A percentile compares a stretch with the other conserved stretches of the same genome.
Evolutionary conservation across 2,797 vertebrate genomes (phyloP).

Genomic region (Sitta carolinensis): DNA sequence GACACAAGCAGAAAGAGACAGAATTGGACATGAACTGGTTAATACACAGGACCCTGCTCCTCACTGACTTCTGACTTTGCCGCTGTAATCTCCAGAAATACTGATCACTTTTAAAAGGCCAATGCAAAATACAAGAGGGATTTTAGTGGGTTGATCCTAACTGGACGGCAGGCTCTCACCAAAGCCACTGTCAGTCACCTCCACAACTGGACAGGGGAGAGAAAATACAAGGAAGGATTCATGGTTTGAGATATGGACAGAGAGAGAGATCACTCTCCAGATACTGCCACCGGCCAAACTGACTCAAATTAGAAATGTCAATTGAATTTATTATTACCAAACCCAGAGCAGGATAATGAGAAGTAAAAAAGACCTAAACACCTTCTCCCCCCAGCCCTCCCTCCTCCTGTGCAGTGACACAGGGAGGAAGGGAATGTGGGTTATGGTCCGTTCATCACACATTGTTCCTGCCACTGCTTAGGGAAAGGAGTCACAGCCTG

Average conservation of each 20-base stretch:
- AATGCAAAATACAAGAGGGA: neutral
- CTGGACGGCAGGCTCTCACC: neutral
- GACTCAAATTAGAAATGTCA: neutral
- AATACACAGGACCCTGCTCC: neutral
- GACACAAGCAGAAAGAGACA: neutral
- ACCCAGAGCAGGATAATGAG: neutral
- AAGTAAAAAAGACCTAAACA: neutral
- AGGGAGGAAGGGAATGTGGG: neutral
- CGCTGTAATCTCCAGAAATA: neutral
- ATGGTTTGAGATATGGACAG: neutral
- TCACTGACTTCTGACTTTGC: neutral
- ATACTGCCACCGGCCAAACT: neutral
- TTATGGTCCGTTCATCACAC: neutral
- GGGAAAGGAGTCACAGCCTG: neutral
- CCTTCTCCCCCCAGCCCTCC: no score
- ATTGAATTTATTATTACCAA: neutral
- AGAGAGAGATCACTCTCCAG: neutral
- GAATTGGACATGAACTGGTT: neutral
- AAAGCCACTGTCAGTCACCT: neutral
- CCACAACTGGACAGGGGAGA: neutral
- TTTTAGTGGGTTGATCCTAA: neutral
- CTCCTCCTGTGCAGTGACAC: fast-evolving
- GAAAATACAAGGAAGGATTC: neutral
- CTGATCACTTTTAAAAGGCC: neutral
- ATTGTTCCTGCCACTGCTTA: neutral